Base-by-base conservation (phyloP, 2,797 vertebrate genomes). In the Centroberyx gerrardi region DNA sequence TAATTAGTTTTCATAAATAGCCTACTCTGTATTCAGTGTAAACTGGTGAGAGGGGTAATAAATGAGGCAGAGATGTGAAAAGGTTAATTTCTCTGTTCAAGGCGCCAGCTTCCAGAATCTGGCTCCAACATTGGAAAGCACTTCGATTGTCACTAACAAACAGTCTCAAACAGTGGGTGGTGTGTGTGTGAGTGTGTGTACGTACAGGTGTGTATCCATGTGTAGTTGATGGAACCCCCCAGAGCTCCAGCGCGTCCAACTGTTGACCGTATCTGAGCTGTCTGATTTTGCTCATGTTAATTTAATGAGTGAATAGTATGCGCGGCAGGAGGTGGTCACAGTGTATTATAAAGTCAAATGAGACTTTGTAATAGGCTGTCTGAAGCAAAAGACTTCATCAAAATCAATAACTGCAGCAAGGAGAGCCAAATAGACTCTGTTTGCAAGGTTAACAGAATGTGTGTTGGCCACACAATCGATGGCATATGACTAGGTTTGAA, bases 391-490 rank as follows among this genome's bases (percentile, higher is more conserved):
- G 58, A 81, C 74, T 79, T 85, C 31, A 86, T 87, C 64, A 71
- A 76, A 91, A 92, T 89, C 87, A 89, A 88, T 90, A 88, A 73
- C 17, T 18, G 68, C 51, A 72, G 68, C 72, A 79, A 70, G 78
- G 48, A 66, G 62, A 38, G 55, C 60, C 40, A 87, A 76, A 81
- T 56, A 56, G 55, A 54, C 62, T 66, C 38, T 62, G 65, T 85
- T 78, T 81, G 66, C 60, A 62, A 72, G 80, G 76, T 81, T 81
- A 72, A 82, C 64, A 59, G 56, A 78, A 64, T 0, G 15, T 40
- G 8, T 4, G 68, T 28, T 8, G 55, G 59, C 51, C 8, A 27
- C 18, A 55, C 31, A 67, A 82, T 91, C 70, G 13, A 74, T 88
- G 62, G 58, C 31, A 76, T 64, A 74, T 63, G 72, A 68, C 48